phyloP scores from a whole-genome alignment of 2,797 vertebrate genomes.

The Phoebastria nigripes region DNA sequence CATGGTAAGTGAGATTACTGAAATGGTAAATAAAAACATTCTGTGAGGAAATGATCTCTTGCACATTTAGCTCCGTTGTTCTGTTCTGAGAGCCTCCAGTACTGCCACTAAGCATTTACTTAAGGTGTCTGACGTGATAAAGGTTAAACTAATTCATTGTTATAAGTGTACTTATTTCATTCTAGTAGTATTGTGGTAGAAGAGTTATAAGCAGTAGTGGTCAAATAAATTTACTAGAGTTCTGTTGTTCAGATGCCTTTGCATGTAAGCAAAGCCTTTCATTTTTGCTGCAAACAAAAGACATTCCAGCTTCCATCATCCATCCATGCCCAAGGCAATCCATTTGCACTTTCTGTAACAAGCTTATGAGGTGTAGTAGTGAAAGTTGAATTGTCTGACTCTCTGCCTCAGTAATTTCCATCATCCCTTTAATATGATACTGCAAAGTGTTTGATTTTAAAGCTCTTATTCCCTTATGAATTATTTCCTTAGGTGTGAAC shows the following conservation, averaged over 20 bases:
- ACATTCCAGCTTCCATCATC: neutral
- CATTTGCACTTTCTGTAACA: neutral
- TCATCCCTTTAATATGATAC: neutral
- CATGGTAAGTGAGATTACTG: neutral
- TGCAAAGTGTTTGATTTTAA: neutral
- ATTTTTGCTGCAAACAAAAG: neutral
- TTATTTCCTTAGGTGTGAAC: neutral
- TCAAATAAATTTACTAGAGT: neutral
- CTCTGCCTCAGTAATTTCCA: rapidly evolving
- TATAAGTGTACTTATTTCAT: neutral
- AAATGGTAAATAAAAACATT: neutral
- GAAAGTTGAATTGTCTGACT: neutral
- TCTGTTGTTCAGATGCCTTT: neutral
- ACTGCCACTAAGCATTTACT: neutral
- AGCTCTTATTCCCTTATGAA: neutral
- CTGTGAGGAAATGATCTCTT: neutral
- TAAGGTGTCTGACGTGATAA: neutral
- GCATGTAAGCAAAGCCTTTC: neutral
- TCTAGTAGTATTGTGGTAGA: neutral
- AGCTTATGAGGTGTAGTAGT: neutral
- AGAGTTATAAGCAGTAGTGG: neutral
- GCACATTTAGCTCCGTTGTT: neutral
- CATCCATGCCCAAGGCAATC: neutral
- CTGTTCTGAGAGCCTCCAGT: neutral
- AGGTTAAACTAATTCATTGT: neutral